Evolutionary conservation across 2,888 invertebrate genomes (phyloP).

Genomic region (Ophioninae sp.): DNA sequence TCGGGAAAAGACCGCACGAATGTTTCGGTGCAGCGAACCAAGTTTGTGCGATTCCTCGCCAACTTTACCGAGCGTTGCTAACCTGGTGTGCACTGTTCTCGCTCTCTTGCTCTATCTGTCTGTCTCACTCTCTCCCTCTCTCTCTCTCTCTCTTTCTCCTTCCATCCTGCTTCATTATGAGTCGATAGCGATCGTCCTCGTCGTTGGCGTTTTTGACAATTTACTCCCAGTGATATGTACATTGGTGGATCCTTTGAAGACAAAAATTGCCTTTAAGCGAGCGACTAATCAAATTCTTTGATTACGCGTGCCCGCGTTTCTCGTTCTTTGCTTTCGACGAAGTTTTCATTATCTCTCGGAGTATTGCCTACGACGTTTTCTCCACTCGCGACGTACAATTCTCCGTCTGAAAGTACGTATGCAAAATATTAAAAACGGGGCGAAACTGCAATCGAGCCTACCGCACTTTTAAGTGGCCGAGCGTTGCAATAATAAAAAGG

Average conservation of each 20-base stretch:
- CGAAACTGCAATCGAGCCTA: background rate
- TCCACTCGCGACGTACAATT: constrained; percentile 5
- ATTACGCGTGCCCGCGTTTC: background rate
- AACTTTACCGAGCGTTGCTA: constrained; percentile 28
- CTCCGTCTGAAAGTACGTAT: background rate
- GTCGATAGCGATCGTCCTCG: constrained; percentile 35
- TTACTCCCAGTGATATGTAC: background rate
- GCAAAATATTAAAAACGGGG: background rate
- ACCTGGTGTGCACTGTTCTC: background rate
- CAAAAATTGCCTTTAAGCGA: background rate
- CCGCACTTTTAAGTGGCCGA: too few relatives aligned
- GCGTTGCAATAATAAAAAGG: too few relatives aligned
- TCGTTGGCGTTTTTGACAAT: constrained; percentile 9
- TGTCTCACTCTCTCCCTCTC: constrained; percentile 13
- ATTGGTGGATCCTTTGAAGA: constrained; percentile 5
- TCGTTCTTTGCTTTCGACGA: background rate
- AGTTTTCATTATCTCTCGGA: background rate
- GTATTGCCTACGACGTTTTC: constrained; percentile 11
- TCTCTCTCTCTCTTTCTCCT: too few relatives aligned
- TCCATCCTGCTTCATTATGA: too few relatives aligned
- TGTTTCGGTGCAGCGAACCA: constrained; percentile 21
- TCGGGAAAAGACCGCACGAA: background rate
- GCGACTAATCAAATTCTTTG: constrained; percentile 5
- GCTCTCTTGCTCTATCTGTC: background rate
- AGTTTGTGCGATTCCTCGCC: constrained; percentile 27